Base-by-base conservation (phyloP, 2,113 vertebrate genomes). In the Sitta europaea region DNA sequence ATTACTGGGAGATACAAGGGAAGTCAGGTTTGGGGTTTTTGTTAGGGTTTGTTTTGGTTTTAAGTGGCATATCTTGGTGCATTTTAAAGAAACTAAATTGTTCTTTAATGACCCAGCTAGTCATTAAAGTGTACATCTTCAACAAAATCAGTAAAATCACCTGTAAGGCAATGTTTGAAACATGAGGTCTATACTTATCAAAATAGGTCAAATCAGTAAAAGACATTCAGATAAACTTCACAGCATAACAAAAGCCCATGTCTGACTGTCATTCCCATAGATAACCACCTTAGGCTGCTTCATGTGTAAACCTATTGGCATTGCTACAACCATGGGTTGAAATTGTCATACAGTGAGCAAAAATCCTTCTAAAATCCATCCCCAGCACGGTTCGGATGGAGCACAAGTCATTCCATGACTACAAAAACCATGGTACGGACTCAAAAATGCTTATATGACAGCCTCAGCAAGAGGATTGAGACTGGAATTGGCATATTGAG, bases 401-500 rank as follows among this genome's bases (percentile, higher is more conserved):
- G 40, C 10, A 5, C 36, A 68, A 47, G 19, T 36, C 54, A 54
- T 35, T 82, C 53, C 74, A 33, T 4, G 27, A 38, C 54, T 27
- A 33, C 27, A 25, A 31, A 15, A 62, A 8, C 13, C 3, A 10
- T 0, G 1, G 23, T 18, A 31, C 11, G 51, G 55, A 70, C 80
- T 76, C 29, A 76, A 47, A 89, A 73, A 3, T 0, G 0, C 2
- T 0, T 0, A 2, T 19, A 51, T 0, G 9, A 90, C 91, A 93
- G 54, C 58, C 35, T 92, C 78, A 95, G 43, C 24, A 31, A n/a
- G 33, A 83, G 3, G 35, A 79, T 0, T 0, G 5, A 73, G 67
- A 70, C 38, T 22, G 50, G 47, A 86, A 45, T 38, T 93, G 93
- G 74, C 84, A 92, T 58, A 94, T 91, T 90, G 90, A 92, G 90